Evolutionary conservation across 2,888 invertebrate species (phyloP).

Genomic region (Catocala fraxini): DNA sequence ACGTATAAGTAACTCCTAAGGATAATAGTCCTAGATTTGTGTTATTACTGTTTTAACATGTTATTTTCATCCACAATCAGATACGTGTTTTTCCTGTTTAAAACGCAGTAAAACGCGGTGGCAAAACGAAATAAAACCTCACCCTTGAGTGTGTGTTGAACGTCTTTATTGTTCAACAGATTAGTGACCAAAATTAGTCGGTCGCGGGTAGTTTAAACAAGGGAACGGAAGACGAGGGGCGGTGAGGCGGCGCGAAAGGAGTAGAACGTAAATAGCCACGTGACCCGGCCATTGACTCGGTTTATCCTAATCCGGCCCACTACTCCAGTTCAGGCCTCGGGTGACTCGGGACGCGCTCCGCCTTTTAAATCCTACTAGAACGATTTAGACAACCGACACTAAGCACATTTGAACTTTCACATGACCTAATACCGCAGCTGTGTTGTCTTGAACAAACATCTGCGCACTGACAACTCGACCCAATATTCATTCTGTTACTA

Average conservation of each 20-base stretch:
- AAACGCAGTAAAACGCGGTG: slow-evolving; percentile 29
- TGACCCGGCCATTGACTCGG: slow-evolving; percentile 88
- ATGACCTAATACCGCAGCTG: slow-evolving; percentile 70
- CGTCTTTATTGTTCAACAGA: slow-evolving; percentile 67
- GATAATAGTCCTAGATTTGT: not conserved
- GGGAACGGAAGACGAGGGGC: slow-evolving; percentile 71
- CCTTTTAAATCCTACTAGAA: slow-evolving; percentile 45
- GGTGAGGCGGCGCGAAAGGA: slow-evolving; percentile 65
- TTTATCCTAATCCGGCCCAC: slow-evolving; percentile 87
- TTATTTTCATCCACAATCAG: slow-evolving; percentile 13
- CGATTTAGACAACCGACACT: slow-evolving; percentile 41
- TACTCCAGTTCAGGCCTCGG: slow-evolving; percentile 81
- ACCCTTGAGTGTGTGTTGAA: slow-evolving; percentile 46
- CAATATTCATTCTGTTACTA: slow-evolving; percentile 30
- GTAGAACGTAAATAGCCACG: slow-evolving; percentile 82
- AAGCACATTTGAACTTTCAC: slow-evolving; percentile 66
- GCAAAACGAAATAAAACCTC: slow-evolving; percentile 40
- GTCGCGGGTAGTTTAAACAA: slow-evolving; percentile 75
- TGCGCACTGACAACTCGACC: slow-evolving; percentile 36
- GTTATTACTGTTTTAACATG: slow-evolving; percentile 13
- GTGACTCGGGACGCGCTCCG: slow-evolving; percentile 37
- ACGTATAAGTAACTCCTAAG: not conserved
- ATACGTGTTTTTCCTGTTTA: slow-evolving; percentile 31
- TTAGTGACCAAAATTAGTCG: slow-evolving; percentile 78
- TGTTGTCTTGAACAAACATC: slow-evolving; percentile 49